These are phyloP conservation scores for Macquaria australasica DNA, from an alignment of 2,113 vertebrate species.

Conservation along the genomic window DNA sequence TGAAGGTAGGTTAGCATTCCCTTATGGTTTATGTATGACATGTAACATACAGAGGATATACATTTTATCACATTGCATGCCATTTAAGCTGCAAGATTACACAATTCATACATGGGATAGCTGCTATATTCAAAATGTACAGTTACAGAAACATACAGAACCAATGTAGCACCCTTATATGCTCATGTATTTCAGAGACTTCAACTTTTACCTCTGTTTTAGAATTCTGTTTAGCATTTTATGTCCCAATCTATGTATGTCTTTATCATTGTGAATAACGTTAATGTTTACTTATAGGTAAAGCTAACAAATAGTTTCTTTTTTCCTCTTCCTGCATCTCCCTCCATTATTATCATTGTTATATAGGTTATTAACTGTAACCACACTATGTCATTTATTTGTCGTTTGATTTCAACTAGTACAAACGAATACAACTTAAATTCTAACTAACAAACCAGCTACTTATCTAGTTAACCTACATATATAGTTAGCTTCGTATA, in stretches of 20 bases:
- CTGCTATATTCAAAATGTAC: neutral
- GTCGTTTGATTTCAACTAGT: neutral
- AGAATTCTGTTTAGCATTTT: neutral
- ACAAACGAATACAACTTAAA: neutral
- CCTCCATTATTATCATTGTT: too few relatives aligned
- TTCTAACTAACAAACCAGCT: neutral
- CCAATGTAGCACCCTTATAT: neutral
- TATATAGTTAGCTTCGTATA: neutral
- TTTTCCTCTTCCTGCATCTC: neutral
- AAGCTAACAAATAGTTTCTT: neutral
- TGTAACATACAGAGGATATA: neutral
- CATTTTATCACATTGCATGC: neutral
- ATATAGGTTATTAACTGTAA: neutral
- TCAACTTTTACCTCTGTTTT: neutral
- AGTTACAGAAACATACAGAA: too few relatives aligned
- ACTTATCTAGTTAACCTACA: neutral
- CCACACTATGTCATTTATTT: too few relatives aligned
- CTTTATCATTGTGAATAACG: too few relatives aligned
- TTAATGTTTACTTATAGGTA: too few relatives aligned
- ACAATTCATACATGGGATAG: neutral
- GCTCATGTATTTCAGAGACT: neutral
- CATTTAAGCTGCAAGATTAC: neutral
- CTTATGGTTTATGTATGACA: neutral
- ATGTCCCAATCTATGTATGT: too few relatives aligned
- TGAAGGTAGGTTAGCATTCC: neutral